Evolutionary conservation across 2,888 invertebrate genomes (phyloP), one percentile per base, ranked within the genome.

Genomic region (Macaria notata): DNA sequence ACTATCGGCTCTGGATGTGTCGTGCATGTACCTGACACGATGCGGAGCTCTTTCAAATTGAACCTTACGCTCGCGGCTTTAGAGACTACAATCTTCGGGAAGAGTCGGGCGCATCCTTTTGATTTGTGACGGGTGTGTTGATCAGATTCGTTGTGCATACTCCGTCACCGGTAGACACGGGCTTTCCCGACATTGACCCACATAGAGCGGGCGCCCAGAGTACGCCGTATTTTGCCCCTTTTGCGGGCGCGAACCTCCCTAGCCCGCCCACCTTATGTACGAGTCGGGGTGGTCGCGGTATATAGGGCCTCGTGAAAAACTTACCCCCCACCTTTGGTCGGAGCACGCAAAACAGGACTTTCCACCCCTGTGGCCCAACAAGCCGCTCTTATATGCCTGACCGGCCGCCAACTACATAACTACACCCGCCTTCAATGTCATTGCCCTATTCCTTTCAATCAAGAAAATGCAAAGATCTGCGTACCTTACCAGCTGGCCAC

Each of bases 121-220:
- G 84, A 86, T 87, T 84, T 79, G 85, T 83, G 83, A 81, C 80
- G 81, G 86, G 82, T 83, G 84, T 88, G 89, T 89, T 88, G 91
- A 91, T 90, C 88, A 84, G 90, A 88, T 89, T 90, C 88, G 88
- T 88, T 89, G 90, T 90, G 90, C 90, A 91, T 90, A 90, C 84
- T 90, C 84, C 88, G 90, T 91, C 90, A 90, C 88, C 85, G 88
- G 90, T 85, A 91, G 90, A 91, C 90, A 89, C 90, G 90, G 90
- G 90, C 88, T 92, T 92, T 90, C 92, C 92, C 92, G 92, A 89
- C 92, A 92, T 92, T 92, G 92, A 92, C 92, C 92, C 90, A 92
- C 88, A 91, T 91, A 88, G 88, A 88, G 78, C 89, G 87, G 87
- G 90, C 88, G 88, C 90, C 87, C 90, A 89, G 88, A 90, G 89